phyloP scores from a whole-genome alignment of 2,113 vertebrate genomes.

The Lutjanus erythropterus region DNA sequence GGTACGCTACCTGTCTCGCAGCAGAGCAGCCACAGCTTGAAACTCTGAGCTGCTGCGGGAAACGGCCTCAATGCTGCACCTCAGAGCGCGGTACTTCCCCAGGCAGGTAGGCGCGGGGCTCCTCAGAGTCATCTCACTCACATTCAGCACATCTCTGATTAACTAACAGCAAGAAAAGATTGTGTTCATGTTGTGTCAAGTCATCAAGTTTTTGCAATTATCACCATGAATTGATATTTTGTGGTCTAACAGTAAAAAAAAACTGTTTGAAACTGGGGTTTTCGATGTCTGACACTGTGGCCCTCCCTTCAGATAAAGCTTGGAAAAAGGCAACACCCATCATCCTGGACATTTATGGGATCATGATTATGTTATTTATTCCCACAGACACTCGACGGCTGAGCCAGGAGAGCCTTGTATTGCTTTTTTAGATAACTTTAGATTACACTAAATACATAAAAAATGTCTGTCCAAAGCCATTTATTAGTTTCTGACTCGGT shows the following conservation, averaged over 20 bases:
- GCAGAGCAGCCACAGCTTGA: conserved; percentile 71
- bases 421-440: no score
- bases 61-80: conserved; percentile 87
- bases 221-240: not conserved
- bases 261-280: not conserved
- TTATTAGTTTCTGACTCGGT: no score
- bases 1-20: conserved; percentile 63
- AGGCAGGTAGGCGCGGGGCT: conserved; percentile 79
- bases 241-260: not conserved
- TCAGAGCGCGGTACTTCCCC: conserved; percentile 89
- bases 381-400: no score
- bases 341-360: no score
- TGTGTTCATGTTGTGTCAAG: not conserved
- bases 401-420: no score
- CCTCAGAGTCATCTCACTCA: conserved; percentile 85
- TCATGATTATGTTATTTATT: no score
- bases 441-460: no score
- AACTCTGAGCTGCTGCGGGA: conserved; percentile 81
- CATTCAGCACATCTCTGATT: conserved; percentile 88
- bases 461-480: no score
- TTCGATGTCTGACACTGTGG: no score
- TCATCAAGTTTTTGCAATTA: not conserved
- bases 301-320: no score
- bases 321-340: no score
- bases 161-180: conserved; percentile 72